These are phyloP conservation scores for Coelinius sp. DNA, from an alignment of 2,888 invertebrate species.

Conservation along the genomic window DNA sequence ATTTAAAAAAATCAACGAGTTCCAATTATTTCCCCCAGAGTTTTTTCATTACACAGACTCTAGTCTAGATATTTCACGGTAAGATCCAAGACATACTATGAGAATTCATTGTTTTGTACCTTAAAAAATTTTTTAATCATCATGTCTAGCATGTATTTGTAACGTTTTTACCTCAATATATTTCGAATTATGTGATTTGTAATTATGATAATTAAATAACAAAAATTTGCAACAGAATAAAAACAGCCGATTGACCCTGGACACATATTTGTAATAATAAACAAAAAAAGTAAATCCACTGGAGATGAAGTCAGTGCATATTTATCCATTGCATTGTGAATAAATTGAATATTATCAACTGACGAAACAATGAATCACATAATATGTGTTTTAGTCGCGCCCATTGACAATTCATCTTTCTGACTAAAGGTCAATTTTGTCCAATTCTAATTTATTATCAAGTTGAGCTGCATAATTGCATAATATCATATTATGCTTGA, in stretches of 20 bases:
- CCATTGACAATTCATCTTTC: constrained; percentile 4
- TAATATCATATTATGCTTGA: background rate
- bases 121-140: constrained; percentile 6
- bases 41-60: constrained; percentile 46
- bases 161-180: background rate
- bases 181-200: background rate
- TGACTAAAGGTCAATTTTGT: constrained; percentile 21
- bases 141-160: constrained; percentile 4
- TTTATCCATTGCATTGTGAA: background rate
- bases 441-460: background rate
- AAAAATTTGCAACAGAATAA: background rate
- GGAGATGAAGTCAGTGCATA: too few relatives aligned
- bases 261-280: background rate
- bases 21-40: constrained; percentile 8
- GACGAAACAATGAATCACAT: constrained; percentile 62
- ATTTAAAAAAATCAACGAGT: background rate
- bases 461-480: background rate
- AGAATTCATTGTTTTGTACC: constrained; percentile 60
- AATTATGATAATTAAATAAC: background rate
- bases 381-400: constrained; percentile 46
- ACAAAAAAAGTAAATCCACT: background rate
- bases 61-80: constrained; percentile 52
- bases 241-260: background rate
- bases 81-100: constrained; percentile 58
- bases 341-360: constrained; percentile 23